Base-by-base conservation (phyloP, 2,888 invertebrate genomes). In the Chrysolina americana region DNA sequence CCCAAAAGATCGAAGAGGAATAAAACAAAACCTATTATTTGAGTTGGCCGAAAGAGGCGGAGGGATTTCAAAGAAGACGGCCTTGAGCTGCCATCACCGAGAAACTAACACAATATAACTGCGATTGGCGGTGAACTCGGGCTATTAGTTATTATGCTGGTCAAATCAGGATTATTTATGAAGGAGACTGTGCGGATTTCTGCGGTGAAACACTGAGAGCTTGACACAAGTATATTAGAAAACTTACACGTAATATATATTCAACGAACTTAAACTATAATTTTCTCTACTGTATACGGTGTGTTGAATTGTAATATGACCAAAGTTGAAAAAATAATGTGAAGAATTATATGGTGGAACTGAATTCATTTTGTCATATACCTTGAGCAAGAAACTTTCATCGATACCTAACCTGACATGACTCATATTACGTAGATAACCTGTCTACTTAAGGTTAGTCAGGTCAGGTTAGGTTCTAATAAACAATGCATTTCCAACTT, bases 21-120 rank as follows among this genome's bases (percentile, higher is more conserved):
- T 73, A 74, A 76, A 77, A 77, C 81, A 73, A 83, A 83, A 81
- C 83, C 83, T 83, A 84, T 84, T 83, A 83, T 82, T 84, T 83
- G 79, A 80, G 80, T 76, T 75, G 77, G 78, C 72, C 70, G 72
- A 66, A 71, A 62, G 73, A 68, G 76, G 75, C 65, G 76, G 74
- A 77, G 74, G 63, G 68, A 68, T 56, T 36, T 59, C 47, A 17
- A 74, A 77, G 71, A 76, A 70, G 80, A 72, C 84, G 86, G 79
- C 87, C 87, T 87, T 87, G 87, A 86, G 86, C 85, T 86, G 87
- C 87, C 87, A 87, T 81, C 83, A 78, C 13, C 81, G 83, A 71
- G 71, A 71, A 62, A 69, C 36, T 56, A 56, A 68, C 68, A 50
- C 68, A 69, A 69, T 41, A 28, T 62, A n/a, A 59, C 28, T 41